Evolutionary conservation across 1,140 invertebrate genomes (phyloP), one percentile per base, ranked within the genome.

Genomic region (Fopius arisanus): DNA sequence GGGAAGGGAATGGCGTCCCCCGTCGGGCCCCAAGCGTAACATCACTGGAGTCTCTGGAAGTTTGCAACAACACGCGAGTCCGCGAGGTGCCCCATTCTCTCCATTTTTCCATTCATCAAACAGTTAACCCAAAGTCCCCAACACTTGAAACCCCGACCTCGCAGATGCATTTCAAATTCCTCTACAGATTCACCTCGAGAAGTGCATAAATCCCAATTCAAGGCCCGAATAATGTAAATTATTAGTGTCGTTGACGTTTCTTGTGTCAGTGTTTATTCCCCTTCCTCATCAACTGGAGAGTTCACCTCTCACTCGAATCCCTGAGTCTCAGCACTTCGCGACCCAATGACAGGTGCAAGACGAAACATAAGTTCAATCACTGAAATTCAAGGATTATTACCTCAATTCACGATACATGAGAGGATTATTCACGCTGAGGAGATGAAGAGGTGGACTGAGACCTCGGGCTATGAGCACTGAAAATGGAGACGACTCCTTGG

Each of bases 401-500:
- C 6, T 2, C 68, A 65, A 67, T 41, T 70, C 54, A 19, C 43
- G 19, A 21, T 68, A 73, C 73, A 79, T 78, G 74, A 70, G 70
- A 75, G 68, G 70, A 74, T 75, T 75, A 75, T 72, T 59, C 43
- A 31, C 26, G 40, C 48, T 31, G 67, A 69, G 65, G 63, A 69
- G 74, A 71, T 72, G 74, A 67, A 63, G 72, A 73, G 51, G 21
- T 59, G 68, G 41, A 51, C 79, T 78, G 82, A 77, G 79, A 79
- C 75, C 79, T 78, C 78, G 81, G 84, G 87, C 83, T 86, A 88
- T 88, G 87, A 88, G 82, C 86, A 82, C 86, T 87, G 87, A 87
- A 83, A 88, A 87, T 87, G 87, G 82, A 82, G 87, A 88, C 79
- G 87, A 88, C 82, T 88, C 87, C 86, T 86, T 88, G 87, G 87